Evolutionary conservation across 2,797 vertebrate species (phyloP).

Genomic region (Gallirallus australis): DNA sequence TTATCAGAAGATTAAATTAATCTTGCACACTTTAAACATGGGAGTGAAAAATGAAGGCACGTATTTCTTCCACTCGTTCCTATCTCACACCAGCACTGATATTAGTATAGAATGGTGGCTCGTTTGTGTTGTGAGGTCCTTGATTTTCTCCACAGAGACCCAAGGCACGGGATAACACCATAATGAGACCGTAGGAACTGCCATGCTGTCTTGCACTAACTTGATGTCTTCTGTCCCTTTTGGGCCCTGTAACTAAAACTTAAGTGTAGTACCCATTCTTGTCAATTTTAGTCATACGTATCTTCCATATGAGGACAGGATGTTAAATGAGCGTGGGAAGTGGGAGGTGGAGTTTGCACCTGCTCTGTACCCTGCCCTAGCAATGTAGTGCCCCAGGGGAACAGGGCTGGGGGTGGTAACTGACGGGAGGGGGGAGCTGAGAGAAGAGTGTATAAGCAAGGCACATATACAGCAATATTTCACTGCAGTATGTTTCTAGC

Average conservation of each 20-base stretch:
- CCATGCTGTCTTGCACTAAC: neutral
- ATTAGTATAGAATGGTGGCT: neutral
- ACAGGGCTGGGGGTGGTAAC: too few relatives aligned
- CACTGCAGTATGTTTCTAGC: neutral
- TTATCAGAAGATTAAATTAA: neutral
- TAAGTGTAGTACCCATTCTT: neutral
- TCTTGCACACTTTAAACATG: neutral
- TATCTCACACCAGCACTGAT: neutral
- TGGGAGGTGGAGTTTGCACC: neutral
- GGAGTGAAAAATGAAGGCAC: neutral
- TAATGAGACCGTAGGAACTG: neutral
- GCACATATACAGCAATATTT: neutral
- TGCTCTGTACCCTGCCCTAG: neutral
- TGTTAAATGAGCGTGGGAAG: neutral
- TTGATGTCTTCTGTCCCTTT: neutral
- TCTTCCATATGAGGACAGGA: neutral
- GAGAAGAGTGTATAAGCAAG: neutral
- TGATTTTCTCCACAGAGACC: neutral
- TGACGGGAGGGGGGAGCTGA: neutral
- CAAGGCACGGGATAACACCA: neutral
- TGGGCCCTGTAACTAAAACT: neutral
- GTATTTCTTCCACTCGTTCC: neutral
- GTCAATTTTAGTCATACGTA: neutral
- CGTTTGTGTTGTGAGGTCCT: neutral
- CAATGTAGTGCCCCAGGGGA: rapidly evolving